Percentiles rank a stretch among this genome's conserved stretches.
phyloP scores from a whole-genome alignment of 1,140 invertebrate species.

The Leucophenga varia region DNA sequence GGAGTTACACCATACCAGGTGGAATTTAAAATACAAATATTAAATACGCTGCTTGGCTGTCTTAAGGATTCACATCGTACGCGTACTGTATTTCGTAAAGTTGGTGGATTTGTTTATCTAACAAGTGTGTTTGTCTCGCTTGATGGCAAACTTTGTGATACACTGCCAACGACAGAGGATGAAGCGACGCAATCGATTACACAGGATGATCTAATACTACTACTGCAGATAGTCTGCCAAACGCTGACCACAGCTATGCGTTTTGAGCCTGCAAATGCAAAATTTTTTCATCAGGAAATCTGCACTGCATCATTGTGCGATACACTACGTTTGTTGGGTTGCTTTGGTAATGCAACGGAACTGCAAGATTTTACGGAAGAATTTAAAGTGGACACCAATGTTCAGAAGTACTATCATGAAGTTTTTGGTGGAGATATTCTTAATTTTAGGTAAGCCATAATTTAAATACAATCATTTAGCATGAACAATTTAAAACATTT shows the following conservation, averaged over 20 bases:
- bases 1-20: constrained; percentile 77
- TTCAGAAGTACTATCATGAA: constrained; percentile 62
- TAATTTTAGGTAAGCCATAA: constrained; percentile 59
- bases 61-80: constrained; percentile 93
- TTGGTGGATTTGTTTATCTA: constrained; percentile 96
- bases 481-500: no score
- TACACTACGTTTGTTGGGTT: constrained; percentile 86
- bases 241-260: constrained; percentile 96
- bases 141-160: constrained; percentile 74
- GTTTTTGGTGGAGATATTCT: constrained; percentile 74
- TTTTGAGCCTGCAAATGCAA: constrained; percentile 98
- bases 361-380: constrained; percentile 50
- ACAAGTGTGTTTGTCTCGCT: constrained; percentile 93
- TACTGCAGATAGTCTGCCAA: constrained; percentile 90
- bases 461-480: constrained; percentile 14
- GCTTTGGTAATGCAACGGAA: constrained; percentile 72
- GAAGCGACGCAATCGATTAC: constrained; percentile 51
- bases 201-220: constrained; percentile 64
- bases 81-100: constrained; percentile 94
- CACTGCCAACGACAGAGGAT: constrained; percentile 18
- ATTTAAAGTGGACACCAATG: constrained; percentile 28
- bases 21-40: constrained; percentile 84
- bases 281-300: constrained; percentile 96
- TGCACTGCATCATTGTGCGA: constrained; percentile 91
- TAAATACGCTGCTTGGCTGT: constrained; percentile 85